A percentile compares a stretch with the other conserved stretches of the same genome.
Conservation (phyloP, 2,888 invertebrate genomes). For the Limnephilus marmoratus region DNA sequence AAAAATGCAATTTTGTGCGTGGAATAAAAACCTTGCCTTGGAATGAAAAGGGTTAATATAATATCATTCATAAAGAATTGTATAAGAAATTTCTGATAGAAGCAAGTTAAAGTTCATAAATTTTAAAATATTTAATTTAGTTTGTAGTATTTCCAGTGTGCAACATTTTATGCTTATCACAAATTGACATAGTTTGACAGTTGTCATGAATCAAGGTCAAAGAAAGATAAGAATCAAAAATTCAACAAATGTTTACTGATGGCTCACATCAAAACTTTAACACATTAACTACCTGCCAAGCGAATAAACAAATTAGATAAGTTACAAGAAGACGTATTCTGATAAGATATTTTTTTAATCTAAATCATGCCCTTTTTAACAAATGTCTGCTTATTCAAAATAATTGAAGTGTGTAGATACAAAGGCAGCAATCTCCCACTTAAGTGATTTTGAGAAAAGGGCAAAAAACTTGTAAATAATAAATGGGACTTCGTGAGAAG, state of each 20-base stretch:
- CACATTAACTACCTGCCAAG: neutral
- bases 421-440: too few species aligned
- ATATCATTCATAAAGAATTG: too few species aligned
- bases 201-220: neutral
- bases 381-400: neutral
- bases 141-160: neutral
- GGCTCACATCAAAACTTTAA: neutral
- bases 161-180: neutral
- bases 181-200: neutral
- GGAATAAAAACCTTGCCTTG: too few species aligned
- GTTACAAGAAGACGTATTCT: neutral
- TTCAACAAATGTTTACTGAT: neutral
- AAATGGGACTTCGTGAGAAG: too few species aligned
- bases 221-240: neutral
- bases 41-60: too few species aligned
- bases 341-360: neutral
- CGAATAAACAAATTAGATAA: neutral
- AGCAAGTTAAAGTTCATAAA: too few species aligned
- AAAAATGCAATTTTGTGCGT: too few species aligned
- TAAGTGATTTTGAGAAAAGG: too few species aligned
- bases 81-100: too few species aligned
- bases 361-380: neutral
- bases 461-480: too few species aligned
- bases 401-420: neutral
- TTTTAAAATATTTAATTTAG: neutral